Percentiles rank a stretch among this genome's conserved stretches.
Evolutionary conservation across 2,888 invertebrate genomes (phyloP).

Genomic region (Cheilosia pagana): DNA sequence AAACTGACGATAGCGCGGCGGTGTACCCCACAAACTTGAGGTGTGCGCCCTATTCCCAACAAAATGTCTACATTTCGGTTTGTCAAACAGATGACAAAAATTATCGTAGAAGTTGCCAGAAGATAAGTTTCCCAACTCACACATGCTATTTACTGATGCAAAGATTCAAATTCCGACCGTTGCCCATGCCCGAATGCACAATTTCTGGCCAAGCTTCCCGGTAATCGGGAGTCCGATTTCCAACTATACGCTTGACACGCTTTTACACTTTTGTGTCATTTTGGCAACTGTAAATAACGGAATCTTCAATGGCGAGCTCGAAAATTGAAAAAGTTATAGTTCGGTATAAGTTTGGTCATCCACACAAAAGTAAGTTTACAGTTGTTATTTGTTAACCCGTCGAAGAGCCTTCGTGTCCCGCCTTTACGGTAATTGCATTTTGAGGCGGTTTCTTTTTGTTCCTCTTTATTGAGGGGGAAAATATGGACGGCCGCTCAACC

Average conservation of each 20-base stretch:
- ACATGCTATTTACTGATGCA: conserved; percentile 1
- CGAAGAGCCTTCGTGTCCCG: conserved; percentile 12
- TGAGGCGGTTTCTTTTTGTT: conserved; percentile 18
- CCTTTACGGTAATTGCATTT: conserved; percentile 63
- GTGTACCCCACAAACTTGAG: conserved; percentile 21
- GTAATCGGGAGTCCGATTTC: conserved; percentile 45
- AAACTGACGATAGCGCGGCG: conserved; percentile 54
- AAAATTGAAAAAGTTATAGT: conserved; percentile 50
- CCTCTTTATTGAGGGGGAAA: conserved; percentile 3
- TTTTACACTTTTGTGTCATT: conserved; percentile 21
- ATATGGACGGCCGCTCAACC: conserved; percentile 31
- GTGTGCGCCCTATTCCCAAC: conserved; percentile 2
- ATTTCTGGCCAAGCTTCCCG: too few species aligned
- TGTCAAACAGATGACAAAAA: conserved; percentile 61
- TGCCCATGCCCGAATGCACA: conserved; percentile 50
- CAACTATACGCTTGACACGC: neutral
- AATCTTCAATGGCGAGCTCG: conserved; percentile 46
- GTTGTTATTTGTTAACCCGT: neutral
- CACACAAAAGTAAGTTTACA: conserved; percentile 25
- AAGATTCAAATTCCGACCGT: conserved; percentile 8
- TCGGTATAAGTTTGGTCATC: conserved; percentile 23
- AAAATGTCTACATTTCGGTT: conserved; percentile 39
- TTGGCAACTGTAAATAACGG: conserved; percentile 61
- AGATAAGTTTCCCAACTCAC: conserved; percentile 11
- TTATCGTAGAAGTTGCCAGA: conserved; percentile 45